These are phyloP conservation scores for Leptinotarsa tumamoca DNA, from an alignment of 2,888 invertebrate genomes.

Conservation along the genomic window DNA sequence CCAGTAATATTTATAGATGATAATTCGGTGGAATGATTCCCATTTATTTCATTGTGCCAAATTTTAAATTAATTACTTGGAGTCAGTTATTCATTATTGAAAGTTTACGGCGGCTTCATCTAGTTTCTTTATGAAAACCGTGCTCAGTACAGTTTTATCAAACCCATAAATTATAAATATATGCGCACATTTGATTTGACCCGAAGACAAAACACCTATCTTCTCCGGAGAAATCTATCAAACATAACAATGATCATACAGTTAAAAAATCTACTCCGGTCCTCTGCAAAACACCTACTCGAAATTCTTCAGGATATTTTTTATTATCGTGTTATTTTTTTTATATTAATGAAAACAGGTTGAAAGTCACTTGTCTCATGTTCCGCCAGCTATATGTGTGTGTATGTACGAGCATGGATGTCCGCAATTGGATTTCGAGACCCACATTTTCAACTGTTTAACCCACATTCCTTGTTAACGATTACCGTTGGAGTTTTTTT, in stretches of 20 bases:
- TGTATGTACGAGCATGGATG: slow-evolving; percentile 11
- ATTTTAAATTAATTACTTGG: too few relatives aligned
- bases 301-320: slow-evolving; percentile 17
- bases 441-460: slow-evolving; percentile 45
- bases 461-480: slow-evolving; percentile 43
- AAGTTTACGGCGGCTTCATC: too few relatives aligned
- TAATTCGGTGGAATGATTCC: too few relatives aligned
- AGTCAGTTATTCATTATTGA: too few relatives aligned
- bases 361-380: slow-evolving; percentile 22
- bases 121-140: too few relatives aligned
- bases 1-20: too few relatives aligned
- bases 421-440: slow-evolving; percentile 30
- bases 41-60: too few relatives aligned
- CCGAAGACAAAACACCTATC: background rate
- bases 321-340: slow-evolving; percentile 20
- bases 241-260: slow-evolving; percentile 2
- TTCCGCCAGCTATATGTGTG: slow-evolving; percentile 18
- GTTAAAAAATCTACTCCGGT: slow-evolving; percentile 1
- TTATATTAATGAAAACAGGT: slow-evolving; percentile 16
- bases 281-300: slow-evolving; percentile 11
- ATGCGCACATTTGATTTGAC: background rate
- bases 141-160: too few relatives aligned
- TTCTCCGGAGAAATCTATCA: background rate
- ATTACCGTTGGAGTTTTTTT: slow-evolving; percentile 36
- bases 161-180: background rate